Conservation (phyloP, 2,888 invertebrate genomes). For the Rhaphigaster nebulosa region DNA sequence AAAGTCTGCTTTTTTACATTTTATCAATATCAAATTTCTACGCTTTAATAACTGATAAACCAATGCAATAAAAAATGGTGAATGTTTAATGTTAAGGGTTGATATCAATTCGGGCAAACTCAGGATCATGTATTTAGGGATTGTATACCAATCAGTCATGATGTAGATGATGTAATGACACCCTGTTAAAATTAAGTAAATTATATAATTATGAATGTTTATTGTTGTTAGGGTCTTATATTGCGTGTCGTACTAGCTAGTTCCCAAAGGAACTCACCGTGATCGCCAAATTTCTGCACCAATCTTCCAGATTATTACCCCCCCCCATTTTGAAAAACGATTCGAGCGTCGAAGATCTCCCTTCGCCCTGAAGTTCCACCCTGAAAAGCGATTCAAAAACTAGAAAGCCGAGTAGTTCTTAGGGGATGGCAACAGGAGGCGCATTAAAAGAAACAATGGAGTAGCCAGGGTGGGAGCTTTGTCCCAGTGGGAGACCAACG, state of each 20-base stretch:
- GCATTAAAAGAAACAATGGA: constrained; percentile 53
- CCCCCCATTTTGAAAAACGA: neutral
- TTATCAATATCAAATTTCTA: too few relatives aligned
- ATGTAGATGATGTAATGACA: too few relatives aligned
- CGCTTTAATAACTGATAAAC: too few relatives aligned
- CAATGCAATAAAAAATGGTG: too few relatives aligned
- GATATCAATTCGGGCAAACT: too few relatives aligned
- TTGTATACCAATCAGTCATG: too few relatives aligned
- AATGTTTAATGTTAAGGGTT: too few relatives aligned
- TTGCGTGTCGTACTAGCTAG: too few relatives aligned
- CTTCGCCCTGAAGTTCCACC: neutral
- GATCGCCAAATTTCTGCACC: neutral
- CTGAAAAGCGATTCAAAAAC: constrained; percentile 10
- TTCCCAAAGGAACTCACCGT: neutral
- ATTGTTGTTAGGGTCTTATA: neutral
- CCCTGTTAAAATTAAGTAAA: too few relatives aligned
- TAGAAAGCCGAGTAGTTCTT: neutral
- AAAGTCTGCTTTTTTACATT: too few relatives aligned
- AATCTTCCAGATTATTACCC: neutral
- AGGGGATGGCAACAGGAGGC: constrained; percentile 30
- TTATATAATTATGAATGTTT: too few relatives aligned
- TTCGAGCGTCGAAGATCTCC: neutral
- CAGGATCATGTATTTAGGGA: too few relatives aligned
- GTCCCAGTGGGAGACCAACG: constrained; percentile 5
- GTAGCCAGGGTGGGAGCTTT: neutral